Evolutionary conservation across 53 echinoderm and acorn worm genomes (phyloP), one percentile per base, ranked within the genome.

Genomic region (Crossaster papposus): DNA sequence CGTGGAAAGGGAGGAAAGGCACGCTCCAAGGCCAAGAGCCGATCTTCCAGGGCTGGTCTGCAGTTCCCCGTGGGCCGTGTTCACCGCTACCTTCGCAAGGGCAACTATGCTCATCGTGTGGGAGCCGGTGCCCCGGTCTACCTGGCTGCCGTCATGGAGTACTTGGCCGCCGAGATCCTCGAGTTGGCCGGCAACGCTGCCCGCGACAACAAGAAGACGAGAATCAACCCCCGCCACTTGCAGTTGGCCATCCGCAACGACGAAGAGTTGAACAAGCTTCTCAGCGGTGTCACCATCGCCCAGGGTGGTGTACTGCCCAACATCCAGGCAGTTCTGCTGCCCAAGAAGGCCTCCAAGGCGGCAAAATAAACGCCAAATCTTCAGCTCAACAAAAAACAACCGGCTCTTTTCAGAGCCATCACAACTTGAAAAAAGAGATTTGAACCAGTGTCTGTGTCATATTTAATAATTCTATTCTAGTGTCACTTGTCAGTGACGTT

Each of bases 131-230:
- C 94, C 64, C 94, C 96, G 11, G 96, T 96, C 22, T 96, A 96
- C 91, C 65, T 96, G 74, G 93, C 94, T n/a, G 96, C 94, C 54
- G 96, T 96, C 51, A 89, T 96, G 78, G 96, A 96, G 82, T 96
- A 96, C 85, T 77, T 96, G 65, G 80, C 93, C 52, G 93, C 93
- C 75, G 96, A 96, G 80, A 92, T 96, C 90, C 92, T 96, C 78
- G 94, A 96, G 91, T 84, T 94, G 90, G 96, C 95, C n/a, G 96
- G 96, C 79, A 96, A 96, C 79, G 96, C 96, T 51, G 97, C 97
- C 50, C 92, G 96, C 50, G 96, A 96, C 91, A 96, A 96, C 92
- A 96, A 96, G 94, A 96, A 96, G 86, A 92, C 85, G 33, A 91
- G 96, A 68, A 92, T 94, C 89, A 94, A 93, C 90, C 96, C 96